phyloP scores from a whole-genome alignment of 2,113 vertebrate species.

The Physeter macrocephalus region DNA sequence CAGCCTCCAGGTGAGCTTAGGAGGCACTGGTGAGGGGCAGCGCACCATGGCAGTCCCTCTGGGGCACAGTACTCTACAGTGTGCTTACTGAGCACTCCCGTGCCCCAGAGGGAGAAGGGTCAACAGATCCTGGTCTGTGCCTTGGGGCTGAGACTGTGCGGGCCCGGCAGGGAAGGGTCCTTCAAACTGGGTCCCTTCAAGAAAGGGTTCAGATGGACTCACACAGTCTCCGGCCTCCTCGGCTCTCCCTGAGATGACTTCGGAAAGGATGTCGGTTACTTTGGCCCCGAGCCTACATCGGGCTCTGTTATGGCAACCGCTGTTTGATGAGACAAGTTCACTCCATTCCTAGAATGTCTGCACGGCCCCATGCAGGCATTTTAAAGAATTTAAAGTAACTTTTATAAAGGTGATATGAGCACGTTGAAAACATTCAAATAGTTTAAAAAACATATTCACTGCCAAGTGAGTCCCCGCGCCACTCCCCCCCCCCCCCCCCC shows the following conservation, averaged over 20 bases:
- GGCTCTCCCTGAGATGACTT: background rate
- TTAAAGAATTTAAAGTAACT: background rate
- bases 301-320: background rate
- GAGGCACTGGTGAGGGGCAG: background rate
- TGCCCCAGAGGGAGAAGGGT: rapidly evolving
- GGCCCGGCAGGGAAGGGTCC: background rate
- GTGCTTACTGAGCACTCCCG: rapidly evolving
- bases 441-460: background rate
- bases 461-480: background rate
- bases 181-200: background rate
- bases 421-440: background rate
- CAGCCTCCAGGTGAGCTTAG: background rate
- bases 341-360: background rate
- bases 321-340: background rate
- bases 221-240: background rate
- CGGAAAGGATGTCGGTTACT: background rate
- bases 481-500: too few species aligned
- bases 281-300: background rate
- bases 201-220: background rate
- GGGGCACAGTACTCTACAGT: background rate
- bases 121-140: too few species aligned
- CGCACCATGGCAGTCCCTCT: background rate
- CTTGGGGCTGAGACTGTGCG: background rate
- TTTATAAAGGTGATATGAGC: background rate
- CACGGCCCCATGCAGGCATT: background rate